phyloP scores from a whole-genome alignment of 2,888 invertebrate genomes.

The Ormia ochracea region DNA sequence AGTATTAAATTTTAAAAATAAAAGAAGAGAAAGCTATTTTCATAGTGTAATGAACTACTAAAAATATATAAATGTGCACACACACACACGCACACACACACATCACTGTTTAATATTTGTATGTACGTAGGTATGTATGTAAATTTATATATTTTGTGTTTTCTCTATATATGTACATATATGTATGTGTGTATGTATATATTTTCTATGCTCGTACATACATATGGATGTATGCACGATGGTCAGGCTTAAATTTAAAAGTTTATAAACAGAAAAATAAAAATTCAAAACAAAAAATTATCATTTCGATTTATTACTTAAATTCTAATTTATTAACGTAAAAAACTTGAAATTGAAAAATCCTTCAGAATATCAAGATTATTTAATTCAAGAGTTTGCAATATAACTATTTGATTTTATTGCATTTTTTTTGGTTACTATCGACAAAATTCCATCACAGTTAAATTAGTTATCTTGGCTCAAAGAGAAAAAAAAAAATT shows the following conservation, averaged over 20 bases:
- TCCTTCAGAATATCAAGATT: not conserved
- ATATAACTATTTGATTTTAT: not conserved
- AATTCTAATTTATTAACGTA: not conserved
- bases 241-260: conserved; percentile 24
- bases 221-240: conserved; percentile 12
- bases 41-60: too few relatives aligned
- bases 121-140: too few relatives aligned
- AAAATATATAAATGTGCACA: too few relatives aligned
- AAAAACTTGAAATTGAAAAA: conserved; percentile 14
- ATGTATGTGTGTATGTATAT: conserved; percentile 9
- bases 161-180: too few relatives aligned
- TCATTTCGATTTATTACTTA: not conserved
- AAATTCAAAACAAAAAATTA: conserved; percentile 9
- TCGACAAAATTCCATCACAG: conserved; percentile 44
- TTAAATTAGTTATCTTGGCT: conserved; percentile 22
- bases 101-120: too few relatives aligned
- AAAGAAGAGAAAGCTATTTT: too few relatives aligned
- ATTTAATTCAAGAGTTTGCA: conserved; percentile 8
- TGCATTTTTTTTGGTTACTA: not conserved
- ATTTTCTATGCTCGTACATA: not conserved
- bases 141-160: too few relatives aligned
- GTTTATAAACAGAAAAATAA: conserved; percentile 26
- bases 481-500: conserved; percentile 10
- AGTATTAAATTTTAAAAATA: too few relatives aligned
- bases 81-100: too few relatives aligned